Percentiles rank a stretch among this genome's conserved stretches.
phyloP scores from a whole-genome alignment of 2,797 vertebrate species.

The Halcyon smyrnensis region DNA sequence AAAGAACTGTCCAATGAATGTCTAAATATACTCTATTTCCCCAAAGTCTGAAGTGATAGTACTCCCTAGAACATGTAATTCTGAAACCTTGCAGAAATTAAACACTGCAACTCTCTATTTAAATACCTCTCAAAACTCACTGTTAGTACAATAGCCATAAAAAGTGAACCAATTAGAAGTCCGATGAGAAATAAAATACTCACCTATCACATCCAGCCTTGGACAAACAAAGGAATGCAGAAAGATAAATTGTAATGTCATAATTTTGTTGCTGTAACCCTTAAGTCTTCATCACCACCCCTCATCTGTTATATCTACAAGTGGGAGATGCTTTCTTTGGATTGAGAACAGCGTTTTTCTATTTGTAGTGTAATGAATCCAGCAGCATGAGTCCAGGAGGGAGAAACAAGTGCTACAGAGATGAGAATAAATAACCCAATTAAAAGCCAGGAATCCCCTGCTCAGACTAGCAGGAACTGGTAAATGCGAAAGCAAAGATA shows the following conservation, averaged over 20 bases:
- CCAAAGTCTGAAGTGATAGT: background rate
- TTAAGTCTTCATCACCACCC: slow-evolving; percentile 3
- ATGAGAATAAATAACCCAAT: background rate
- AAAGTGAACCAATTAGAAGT: background rate
- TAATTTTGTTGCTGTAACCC: slow-evolving; percentile 9
- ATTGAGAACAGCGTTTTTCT: background rate
- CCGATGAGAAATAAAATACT: background rate
- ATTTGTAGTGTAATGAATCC: slow-evolving; percentile 1
- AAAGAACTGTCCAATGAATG: background rate
- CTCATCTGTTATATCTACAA: slow-evolving; percentile 12
- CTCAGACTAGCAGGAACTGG: background rate
- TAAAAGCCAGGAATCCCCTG: background rate
- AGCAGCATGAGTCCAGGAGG: background rate
- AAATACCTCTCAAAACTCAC: background rate
- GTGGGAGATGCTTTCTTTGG: background rate
- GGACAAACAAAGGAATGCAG: background rate
- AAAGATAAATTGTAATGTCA: background rate
- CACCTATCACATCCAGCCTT: background rate
- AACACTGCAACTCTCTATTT: background rate
- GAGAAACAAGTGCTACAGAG: background rate
- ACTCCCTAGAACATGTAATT: background rate
- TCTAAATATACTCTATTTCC: background rate
- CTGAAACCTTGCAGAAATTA: background rate
- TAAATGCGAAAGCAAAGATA: background rate
- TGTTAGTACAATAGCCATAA: background rate